A percentile compares a stretch with the other conserved stretches of the same genome.
Evolutionary conservation across 2,797 vertebrate species (phyloP).

Genomic region (Monodelphis domestica): DNA sequence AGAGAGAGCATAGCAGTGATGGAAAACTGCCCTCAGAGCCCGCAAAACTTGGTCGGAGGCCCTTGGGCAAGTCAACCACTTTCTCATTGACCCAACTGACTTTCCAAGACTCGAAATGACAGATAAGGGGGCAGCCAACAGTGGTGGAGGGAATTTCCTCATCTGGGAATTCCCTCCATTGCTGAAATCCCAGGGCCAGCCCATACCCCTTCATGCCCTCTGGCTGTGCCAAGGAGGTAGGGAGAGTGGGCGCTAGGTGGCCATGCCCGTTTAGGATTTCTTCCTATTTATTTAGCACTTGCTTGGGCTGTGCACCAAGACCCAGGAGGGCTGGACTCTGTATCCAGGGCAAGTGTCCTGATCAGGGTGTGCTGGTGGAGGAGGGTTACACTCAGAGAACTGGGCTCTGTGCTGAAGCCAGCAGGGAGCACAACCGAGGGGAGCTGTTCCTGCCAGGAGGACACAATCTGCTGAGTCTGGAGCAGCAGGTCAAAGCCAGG

Average conservation of each 20-base stretch:
- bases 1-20: neutral
- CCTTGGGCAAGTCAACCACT: neutral
- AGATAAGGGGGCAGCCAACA: neutral
- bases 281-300: neutral
- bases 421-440: neutral
- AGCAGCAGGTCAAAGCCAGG: neutral
- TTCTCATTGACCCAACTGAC: neutral
- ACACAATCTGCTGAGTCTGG: neutral
- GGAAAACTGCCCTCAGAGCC: neutral
- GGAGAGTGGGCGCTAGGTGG: neutral
- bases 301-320: neutral
- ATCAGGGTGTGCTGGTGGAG: fast-evolving
- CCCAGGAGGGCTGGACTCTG: neutral
- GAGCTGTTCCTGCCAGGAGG: neutral
- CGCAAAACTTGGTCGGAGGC: neutral
- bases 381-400: too few species aligned
- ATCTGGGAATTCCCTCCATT: neutral
- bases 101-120: neutral
- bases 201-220: neutral
- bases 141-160: neutral
- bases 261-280: neutral
- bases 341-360: neutral
- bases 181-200: neutral
- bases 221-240: neutral
- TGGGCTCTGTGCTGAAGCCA: neutral